Base-by-base conservation (phyloP, 2,888 invertebrate species). In the Andricus curvator region DNA sequence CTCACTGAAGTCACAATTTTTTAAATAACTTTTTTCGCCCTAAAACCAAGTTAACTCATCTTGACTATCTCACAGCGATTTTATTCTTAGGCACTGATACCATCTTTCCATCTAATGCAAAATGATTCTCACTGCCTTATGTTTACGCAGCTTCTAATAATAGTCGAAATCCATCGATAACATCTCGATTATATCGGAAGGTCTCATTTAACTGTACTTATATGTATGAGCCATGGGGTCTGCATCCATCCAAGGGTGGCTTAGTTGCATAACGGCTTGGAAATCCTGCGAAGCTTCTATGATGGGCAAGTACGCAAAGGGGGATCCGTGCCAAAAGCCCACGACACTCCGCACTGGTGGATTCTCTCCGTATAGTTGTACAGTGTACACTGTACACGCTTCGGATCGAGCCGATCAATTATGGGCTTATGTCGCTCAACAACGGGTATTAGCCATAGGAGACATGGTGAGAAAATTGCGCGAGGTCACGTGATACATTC, bases 391-490 rank as follows among this genome's bases (percentile, higher is more conserved):
- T 17, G 80, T 68, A 68, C 81, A 83, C 82, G 83, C 85, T 80
- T 77, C 80, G 89, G 89, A 90, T 91, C 88, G 87, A 86, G 86
- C 85, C 91, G 89, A 92, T 92, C 91, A 90, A 92, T 92, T 92
- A 92, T 89, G 85, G 88, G 89, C 89, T 90, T 89, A 90, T 88
- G 91, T 90, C 88, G 83, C 86, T 85, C 88, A 88, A 91, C 90
- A 91, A 91, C 90, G 80, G 89, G 89, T 90, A 91, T 91, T 89
- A 90, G 88, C 88, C 88, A 85, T 84, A 82, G 85, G 83, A 66
- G 81, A 80, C 81, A 84, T 84, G 86, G 85, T 87, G 85, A 85
- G 86, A 88, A 86, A 88, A 86, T 86, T 84, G 77, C 64, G 84
- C 83, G 83, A 83, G 56, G 74, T 74, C 22, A 56, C 74, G 56